phyloP scores from a whole-genome alignment of 2,888 invertebrate species.

The Aspidiotus destructor region DNA sequence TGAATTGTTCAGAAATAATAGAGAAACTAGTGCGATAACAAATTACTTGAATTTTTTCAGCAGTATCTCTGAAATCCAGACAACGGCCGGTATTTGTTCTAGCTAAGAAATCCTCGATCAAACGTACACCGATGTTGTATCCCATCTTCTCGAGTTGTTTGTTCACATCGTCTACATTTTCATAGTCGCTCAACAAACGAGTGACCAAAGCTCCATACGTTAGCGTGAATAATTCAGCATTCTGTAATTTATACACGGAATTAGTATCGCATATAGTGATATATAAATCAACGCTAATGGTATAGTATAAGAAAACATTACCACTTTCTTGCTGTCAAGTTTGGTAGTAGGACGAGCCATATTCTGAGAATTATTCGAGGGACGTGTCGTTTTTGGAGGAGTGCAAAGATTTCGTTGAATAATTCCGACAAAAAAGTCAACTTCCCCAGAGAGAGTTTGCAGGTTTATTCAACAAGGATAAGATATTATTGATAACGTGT shows the following conservation, averaged over 20 bases:
- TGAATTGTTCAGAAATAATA: no score
- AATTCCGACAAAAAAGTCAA: no score
- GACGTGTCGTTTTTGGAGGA: no score
- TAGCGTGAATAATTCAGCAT: conserved; percentile 89
- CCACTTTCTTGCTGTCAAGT: conserved; percentile 68
- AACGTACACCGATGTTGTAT: conserved; percentile 93
- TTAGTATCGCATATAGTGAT: neutral
- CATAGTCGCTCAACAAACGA: conserved; percentile 92
- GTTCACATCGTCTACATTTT: conserved; percentile 94
- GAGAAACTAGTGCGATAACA: neutral
- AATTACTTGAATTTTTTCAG: conserved; percentile 77
- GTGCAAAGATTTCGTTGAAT: no score
- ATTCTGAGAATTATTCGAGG: conserved; percentile 34
- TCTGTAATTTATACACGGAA: conserved; percentile 50
- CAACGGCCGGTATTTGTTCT: conserved; percentile 82
- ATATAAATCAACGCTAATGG: neutral
- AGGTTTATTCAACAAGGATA: no score
- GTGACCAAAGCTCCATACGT: conserved; percentile 97
- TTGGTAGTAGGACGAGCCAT: conserved; percentile 64
- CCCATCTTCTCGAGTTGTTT: conserved; percentile 91
- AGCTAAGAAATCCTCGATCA: conserved; percentile 96
- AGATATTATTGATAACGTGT: no score
- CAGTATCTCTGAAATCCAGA: conserved; percentile 90
- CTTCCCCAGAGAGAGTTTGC: no score
- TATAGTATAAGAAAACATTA: conserved; percentile 42